These are phyloP conservation scores for Caenorhabditis sp. DNA, from an alignment of 2,888 invertebrate genomes.

Conservation along the genomic window DNA sequence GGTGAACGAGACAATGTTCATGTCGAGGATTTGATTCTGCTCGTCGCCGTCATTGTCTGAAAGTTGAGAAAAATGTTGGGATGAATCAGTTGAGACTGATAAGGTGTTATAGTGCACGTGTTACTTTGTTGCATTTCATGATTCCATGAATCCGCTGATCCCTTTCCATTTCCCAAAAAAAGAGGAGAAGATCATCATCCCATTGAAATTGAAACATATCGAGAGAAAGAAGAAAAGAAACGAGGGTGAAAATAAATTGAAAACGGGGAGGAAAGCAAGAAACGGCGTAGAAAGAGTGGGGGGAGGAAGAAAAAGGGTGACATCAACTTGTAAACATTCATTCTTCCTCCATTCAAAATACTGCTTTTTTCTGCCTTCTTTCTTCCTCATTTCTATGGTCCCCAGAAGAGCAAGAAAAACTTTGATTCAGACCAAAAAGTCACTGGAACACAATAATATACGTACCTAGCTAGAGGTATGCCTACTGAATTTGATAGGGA, in stretches of 20 bases:
- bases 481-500: too few relatives aligned
- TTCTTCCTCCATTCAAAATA: constrained; percentile 28
- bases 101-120: constrained; percentile 7
- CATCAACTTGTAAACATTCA: constrained; percentile 53
- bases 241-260: constrained; percentile 39
- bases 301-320: constrained; percentile 27
- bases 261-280: constrained; percentile 15
- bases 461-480: too few relatives aligned
- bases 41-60: constrained; percentile 46
- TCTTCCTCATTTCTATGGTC: not conserved
- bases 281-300: constrained; percentile 1
- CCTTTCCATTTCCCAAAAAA: not conserved
- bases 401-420: not conserved
- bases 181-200: not conserved
- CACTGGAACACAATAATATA: too few relatives aligned
- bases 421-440: not conserved
- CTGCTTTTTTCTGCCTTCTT: constrained; percentile 18
- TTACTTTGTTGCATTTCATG: too few relatives aligned
- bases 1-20: constrained; percentile 59
- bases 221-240: constrained; percentile 23
- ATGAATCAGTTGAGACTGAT: constrained; percentile 36
- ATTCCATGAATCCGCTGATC: not conserved
- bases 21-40: constrained; percentile 41
- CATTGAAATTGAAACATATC: constrained; percentile 12
- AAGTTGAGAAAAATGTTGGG: too few relatives aligned